Conservation (phyloP, 2,888 invertebrate genomes). For the Dusona sp. region DNA sequence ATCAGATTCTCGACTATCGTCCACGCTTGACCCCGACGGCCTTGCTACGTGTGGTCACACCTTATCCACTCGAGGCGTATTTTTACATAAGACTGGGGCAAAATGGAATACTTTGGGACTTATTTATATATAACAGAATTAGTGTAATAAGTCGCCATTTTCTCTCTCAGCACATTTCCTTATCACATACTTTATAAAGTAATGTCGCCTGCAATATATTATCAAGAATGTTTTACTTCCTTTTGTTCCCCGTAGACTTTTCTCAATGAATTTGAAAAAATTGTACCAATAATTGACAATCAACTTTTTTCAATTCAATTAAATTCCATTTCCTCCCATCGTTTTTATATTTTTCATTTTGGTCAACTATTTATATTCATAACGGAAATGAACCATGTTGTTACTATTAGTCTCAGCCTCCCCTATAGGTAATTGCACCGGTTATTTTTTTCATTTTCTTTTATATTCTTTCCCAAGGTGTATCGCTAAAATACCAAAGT, state of each 20-base stretch:
- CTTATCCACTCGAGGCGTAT: slow-evolving; percentile 70
- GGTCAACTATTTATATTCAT: background rate
- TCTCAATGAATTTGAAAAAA: too few species aligned
- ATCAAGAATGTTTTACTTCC: too few species aligned
- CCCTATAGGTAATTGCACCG: slow-evolving; percentile 43
- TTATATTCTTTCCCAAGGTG: slow-evolving; percentile 11
- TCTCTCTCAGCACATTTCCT: too few species aligned
- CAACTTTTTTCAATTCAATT: too few species aligned
- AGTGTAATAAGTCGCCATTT: background rate
- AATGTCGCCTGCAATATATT: too few species aligned
- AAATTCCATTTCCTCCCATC: background rate
- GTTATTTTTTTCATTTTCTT: slow-evolving; percentile 29
- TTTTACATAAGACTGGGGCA: background rate
- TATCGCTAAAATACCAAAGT: slow-evolving; percentile 9
- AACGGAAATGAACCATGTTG: background rate
- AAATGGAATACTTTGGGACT: background rate
- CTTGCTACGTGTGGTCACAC: slow-evolving; percentile 73
- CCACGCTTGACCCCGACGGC: slow-evolving; percentile 73
- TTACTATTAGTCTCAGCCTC: slow-evolving; percentile 38
- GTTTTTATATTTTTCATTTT: background rate
- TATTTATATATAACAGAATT: background rate
- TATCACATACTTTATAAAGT: too few species aligned
- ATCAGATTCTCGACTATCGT: slow-evolving; percentile 53
- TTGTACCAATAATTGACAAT: too few species aligned
- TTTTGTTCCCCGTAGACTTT: too few species aligned